These are phyloP conservation scores for Falco biarmicus DNA, from an alignment of 2,797 vertebrate genomes.

Conservation along the genomic window DNA sequence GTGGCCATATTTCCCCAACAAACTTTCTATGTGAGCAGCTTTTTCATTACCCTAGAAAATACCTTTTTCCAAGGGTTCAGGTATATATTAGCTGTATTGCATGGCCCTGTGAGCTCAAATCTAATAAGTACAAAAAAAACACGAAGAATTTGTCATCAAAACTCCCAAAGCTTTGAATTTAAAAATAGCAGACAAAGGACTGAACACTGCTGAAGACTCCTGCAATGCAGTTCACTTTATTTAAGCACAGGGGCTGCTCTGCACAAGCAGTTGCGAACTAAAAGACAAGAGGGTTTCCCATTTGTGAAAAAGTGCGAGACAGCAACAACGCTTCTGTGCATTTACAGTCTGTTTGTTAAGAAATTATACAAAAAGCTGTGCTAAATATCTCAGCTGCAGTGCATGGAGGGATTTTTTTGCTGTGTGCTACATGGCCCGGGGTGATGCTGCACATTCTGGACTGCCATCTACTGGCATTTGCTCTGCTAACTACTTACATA, in stretches of 20 bases:
- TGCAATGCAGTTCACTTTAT: background rate
- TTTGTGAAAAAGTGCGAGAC: background rate
- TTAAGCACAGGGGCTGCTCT: background rate
- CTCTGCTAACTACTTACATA: conserved; percentile 27
- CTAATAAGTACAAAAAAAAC: background rate
- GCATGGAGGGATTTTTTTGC: background rate
- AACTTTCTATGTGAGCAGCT: background rate
- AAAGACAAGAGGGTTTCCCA: background rate
- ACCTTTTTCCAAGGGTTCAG: background rate
- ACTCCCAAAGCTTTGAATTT: background rate
- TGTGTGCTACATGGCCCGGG: background rate
- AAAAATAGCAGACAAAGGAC: background rate
- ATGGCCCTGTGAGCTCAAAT: background rate
- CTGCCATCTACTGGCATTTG: conserved; percentile 62
- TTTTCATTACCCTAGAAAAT: background rate
- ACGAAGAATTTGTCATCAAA: background rate
- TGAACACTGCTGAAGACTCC: background rate
- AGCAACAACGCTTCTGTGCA: background rate
- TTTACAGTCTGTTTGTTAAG: background rate
- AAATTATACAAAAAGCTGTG: background rate
- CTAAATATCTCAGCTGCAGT: background rate
- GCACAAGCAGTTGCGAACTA: background rate
- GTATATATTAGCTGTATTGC: background rate
- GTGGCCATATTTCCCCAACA: background rate
- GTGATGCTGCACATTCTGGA: background rate